Conservation (phyloP, 2,888 invertebrate species). For the Argynnis bischoffii region DNA sequence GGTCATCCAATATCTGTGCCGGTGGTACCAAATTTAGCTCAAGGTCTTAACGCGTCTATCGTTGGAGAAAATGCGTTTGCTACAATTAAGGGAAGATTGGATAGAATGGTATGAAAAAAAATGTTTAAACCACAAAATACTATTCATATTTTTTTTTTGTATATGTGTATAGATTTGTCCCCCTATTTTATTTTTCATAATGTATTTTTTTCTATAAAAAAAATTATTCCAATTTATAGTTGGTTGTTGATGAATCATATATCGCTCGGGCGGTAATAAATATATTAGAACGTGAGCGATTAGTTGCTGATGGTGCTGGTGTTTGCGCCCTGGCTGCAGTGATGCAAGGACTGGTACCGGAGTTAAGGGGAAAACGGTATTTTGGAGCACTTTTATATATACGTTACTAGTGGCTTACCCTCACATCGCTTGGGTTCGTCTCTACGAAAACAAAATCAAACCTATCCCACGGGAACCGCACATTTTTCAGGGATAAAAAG, state of each 20-base stretch:
- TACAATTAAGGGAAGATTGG: slow-evolving; percentile 85
- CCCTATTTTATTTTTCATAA: background rate
- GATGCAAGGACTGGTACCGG: slow-evolving; percentile 87
- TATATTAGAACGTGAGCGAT: slow-evolving; percentile 87
- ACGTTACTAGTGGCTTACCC: too few relatives aligned
- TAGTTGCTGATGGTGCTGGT: slow-evolving; percentile 92
- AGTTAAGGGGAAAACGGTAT: slow-evolving; percentile 88
- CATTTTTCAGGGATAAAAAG: too few relatives aligned
- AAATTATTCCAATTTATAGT: slow-evolving; percentile 41
- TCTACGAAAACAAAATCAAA: too few relatives aligned
- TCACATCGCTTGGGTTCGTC: too few relatives aligned
- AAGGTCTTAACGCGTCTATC: slow-evolving; percentile 87
- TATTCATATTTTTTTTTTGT: background rate
- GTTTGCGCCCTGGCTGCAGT: slow-evolving; percentile 89
- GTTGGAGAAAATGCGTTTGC: slow-evolving; percentile 88
- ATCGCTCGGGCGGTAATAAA: slow-evolving; percentile 87
- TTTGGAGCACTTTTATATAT: background rate
- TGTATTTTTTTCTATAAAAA: background rate
- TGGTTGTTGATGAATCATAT: slow-evolving; percentile 85
- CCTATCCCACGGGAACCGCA: too few relatives aligned
- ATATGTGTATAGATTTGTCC: background rate
- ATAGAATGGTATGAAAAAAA: slow-evolving; percentile 82
- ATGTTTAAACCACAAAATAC: slow-evolving; percentile 20
- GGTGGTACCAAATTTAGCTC: slow-evolving; percentile 85
- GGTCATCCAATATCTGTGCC: slow-evolving; percentile 84